Evolutionary conservation across 2,888 invertebrate species (phyloP), one percentile per base, ranked within the genome.

Genomic region (Eledone cirrhosa): DNA sequence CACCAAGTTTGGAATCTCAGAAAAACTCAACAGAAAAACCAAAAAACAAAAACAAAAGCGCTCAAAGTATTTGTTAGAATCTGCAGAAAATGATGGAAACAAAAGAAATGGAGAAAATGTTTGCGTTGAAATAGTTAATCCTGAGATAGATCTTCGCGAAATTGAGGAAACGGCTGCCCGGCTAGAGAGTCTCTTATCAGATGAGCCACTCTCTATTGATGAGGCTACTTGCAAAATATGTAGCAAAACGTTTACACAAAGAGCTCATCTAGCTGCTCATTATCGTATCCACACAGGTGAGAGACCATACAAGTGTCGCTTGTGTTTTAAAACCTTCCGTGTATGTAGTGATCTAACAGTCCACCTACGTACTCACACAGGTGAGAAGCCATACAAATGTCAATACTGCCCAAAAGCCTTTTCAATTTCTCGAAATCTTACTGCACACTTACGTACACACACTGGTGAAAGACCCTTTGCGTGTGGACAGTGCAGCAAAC

Each of bases 391-490:
- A 72, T 89, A 89, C 82, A 84, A 84, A 80, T 90, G 89, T 78
- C 80, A 83, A 8, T 80, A 88, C 1, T 90, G 90, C 74, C 87
- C 88, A 8, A 89, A 89, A 77, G 81, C 86, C 31, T 90, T 90
- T 81, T 87, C 88, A 8, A 82, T 90, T 8, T 87, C 88, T 0
- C 90, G 90, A 88, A 86, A 90, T 8, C 84, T 90, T 19, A 90
- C 89, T 78, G 90, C 89, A 0, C 90, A 90, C 81, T 84, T 89
- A 84, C 81, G 90, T 22, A 90, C 88, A 0, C 90, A 90, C 80
- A 90, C 90, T 0, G 90, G 90, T 1, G 90, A 90, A 78, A 80
- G 87, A 13, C 90, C 90, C 0, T 90, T 87, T 81, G 82, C 82
- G 77, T 89, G 89, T 78, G 81, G 80, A 14, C 84, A 87, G 22